Evolutionary conservation across 2,797 vertebrate genomes (phyloP), one percentile per base, ranked within the genome.

Genomic region (Ispidina lecontei): DNA sequence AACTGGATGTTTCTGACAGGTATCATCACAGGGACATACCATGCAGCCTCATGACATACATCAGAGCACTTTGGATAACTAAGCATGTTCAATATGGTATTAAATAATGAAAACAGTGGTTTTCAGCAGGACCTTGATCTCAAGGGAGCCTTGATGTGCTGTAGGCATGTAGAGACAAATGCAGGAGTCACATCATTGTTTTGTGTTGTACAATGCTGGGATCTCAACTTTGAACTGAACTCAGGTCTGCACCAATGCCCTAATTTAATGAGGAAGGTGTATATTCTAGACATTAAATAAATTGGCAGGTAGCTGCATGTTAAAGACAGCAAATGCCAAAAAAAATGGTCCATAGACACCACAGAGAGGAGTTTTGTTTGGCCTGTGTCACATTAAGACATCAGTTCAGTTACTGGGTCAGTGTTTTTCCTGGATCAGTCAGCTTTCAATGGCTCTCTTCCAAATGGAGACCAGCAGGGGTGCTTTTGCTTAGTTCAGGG

Each of bases 1-100:
- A 86, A 68, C 33, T 58, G 54, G 63, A 74, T 51, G 46, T 69
- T 94, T 92, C 87, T 84, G 83, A 90, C 71, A 87, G 64, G 71
- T 91, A 25, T 54, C 25, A 52, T 89, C 51, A 8, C 46, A 59
- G 58, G 51, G 31, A 62, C 64, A 13, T 49, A 43, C 19, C 29
- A 23, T 28, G 17, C 44, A 86, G 68, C 33, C 19, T 82, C 65
- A 35, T 81, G 77, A 68, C 58, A 89, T 26, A 43, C 44, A 74
- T 74, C 65, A 74, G 47, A 89, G 62, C 51, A 62, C 55, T 44
- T 60, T 76, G 31, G 26, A 76, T 88, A 88, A 44, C 43, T 21
- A 65, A 15, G 29, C 65, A 65, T 71, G 29, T 71, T 74, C 49
- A 78, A 79, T 70, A 70, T 29, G 13, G 64, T 82, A 82, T 37